Base-by-base conservation (phyloP, 1,140 invertebrate species). In the Saccostrea cuccullata region DNA sequence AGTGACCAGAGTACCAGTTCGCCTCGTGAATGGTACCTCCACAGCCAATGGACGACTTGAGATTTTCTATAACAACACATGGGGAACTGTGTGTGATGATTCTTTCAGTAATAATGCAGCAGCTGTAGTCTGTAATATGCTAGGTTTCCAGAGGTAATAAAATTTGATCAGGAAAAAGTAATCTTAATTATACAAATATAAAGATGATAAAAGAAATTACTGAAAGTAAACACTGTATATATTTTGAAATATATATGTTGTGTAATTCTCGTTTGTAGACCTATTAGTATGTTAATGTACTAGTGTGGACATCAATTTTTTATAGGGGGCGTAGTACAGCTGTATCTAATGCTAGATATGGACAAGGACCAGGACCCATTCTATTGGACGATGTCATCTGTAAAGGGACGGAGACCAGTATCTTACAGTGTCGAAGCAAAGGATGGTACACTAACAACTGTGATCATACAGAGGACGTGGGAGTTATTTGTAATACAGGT, bases 71-170 rank as follows among this genome's bases (percentile, higher is more conserved):
- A 96, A 96, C 89, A 97, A 96, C 1, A 95, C 96, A 77, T 97
- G 96, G 96, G 97, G 97, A 1, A 96, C 96, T 4, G 95, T 98
- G 15, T 97, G 97, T 93, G 97, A 97, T 92, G 97, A 97, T 91
- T 95, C 96, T 84, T 97, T 97, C 90, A 96, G 96, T 0, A 93
- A 97, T 64, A 95, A 94, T 26, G 96, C 97, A 89, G 97, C 97
- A 1, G 94, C 96, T 89, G 96, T 97, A 0, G 95, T 97, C 17
- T 97, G 97, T 91, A 96, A 95, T 64, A 96, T 97, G 93, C 91
- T 97, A 40, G 97, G 97, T 96, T 92, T 91, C 20, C 84, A 86
- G 73, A 85, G 90, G 90, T 90, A 84, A 9, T 20, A 77, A 12
- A 15, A 17, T 20, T 20, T 20, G 17, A 20, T 64, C 20, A 60